Evolutionary conservation across 2,888 invertebrate species (phyloP), one percentile per base, ranked within the genome.

Genomic region (Liodrosophila aerea): DNA sequence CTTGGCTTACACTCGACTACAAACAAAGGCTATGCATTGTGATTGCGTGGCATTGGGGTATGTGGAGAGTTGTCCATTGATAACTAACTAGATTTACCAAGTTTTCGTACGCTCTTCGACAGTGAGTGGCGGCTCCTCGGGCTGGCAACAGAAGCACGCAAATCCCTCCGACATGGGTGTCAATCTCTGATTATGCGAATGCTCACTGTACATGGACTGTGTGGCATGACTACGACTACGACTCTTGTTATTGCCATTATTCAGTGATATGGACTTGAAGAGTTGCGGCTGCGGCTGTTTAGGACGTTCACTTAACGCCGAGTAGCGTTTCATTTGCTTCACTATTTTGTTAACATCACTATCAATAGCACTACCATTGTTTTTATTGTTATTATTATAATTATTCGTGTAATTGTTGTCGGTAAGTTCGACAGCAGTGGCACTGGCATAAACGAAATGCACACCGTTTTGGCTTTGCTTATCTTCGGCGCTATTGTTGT

Each of bases 181-280:
- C 46, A 62, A 7, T 7, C 45, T 59, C 7, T 63, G 58, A 29
- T 61, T 49, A 40, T 75, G 63, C 0, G 57, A 31, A 12, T 69
- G 51, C 1, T 57, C 29, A 9, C 46, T 29, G 2, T 51, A 15
- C 15, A 46, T 15, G 4, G 50, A 12, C 13, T 8, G 31, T 7
- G 34, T 27, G 29, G 12, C 11, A 41, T 12, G 8, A 8, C n/a
- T n/a, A n/a, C n/a, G n/a, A n/a, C n/a, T n/a, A n/a, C 22, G 22
- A 22, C 5, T 22, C 5, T 13, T 11, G 9, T 27, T 61, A 0
- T 52, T 65, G 13, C 58, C 43, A 7, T 49, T 58, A 16, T 65
- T 64, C 11, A 78, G 31, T 1, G 78, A 78, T 45, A 73, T 65
- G 29, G 84, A 81, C n/a, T 78, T 84, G 7, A 66, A 16, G 1